Percentiles rank a stretch among this genome's conserved stretches.
Conservation (phyloP, 92 coral and sea anemone genomes). For the Parazoanthus swiftii region DNA sequence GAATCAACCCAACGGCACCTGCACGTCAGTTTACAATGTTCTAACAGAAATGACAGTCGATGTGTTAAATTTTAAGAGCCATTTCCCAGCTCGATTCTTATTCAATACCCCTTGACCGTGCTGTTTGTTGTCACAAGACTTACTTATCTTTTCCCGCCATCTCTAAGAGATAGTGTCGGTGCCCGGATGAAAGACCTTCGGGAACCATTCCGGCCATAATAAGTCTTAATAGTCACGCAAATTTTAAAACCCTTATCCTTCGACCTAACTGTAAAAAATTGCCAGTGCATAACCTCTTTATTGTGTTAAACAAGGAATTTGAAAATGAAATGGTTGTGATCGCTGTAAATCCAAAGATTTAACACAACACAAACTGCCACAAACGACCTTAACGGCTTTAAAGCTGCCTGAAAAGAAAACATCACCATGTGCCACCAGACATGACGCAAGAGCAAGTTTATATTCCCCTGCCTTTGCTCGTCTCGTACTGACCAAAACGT, state of each 20-base stretch:
- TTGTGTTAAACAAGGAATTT: background rate
- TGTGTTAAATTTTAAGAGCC: background rate
- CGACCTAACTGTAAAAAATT: background rate
- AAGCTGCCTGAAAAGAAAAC: background rate
- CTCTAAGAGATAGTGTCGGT: background rate
- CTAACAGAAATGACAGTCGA: background rate
- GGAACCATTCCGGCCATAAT: background rate
- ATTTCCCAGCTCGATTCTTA: background rate
- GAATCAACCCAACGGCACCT: background rate
- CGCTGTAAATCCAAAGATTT: background rate
- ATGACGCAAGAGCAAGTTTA: background rate
- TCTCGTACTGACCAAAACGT: no score
- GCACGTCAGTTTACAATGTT: background rate
- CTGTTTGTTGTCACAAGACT: background rate
- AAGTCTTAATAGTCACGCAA: slow-evolving; percentile 3
- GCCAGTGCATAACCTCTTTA: background rate
- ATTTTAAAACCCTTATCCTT: no score
- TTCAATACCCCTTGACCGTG: background rate
- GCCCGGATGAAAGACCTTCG: background rate
- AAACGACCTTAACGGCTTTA: background rate
- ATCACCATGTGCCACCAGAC: background rate
- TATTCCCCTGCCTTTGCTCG: background rate
- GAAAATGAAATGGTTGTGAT: background rate
- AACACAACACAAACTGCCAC: background rate
- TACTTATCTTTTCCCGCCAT: background rate